These are phyloP conservation scores for Mythimna albipuncta DNA, from an alignment of 2,888 invertebrate genomes.

Conservation along the genomic window DNA sequence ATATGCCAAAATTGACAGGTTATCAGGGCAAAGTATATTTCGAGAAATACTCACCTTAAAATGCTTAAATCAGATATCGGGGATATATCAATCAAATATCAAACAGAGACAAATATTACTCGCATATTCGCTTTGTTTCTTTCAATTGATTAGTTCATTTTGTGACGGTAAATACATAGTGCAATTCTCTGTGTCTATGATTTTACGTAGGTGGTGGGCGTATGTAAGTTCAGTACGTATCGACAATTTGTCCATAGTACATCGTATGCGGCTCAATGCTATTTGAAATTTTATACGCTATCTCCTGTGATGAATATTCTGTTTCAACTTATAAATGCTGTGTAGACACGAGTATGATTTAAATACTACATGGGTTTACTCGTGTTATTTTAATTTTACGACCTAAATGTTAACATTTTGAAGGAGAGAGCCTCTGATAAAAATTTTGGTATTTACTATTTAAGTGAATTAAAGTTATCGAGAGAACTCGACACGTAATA, in stretches of 20 bases:
- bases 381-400: background rate
- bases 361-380: slow-evolving; percentile 18
- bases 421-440: too few species aligned
- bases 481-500: too few species aligned
- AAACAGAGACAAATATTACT: background rate
- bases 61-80: too few species aligned
- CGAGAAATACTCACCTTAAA: too few species aligned
- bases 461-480: background rate
- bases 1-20: too few species aligned
- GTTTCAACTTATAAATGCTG: slow-evolving; percentile 22
- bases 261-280: slow-evolving; percentile 9
- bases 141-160: background rate
- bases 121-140: background rate
- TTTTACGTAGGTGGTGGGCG: background rate
- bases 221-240: background rate
- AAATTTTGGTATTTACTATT: background rate
- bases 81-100: background rate
- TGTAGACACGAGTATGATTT: slow-evolving; percentile 11
- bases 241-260: slow-evolving; percentile 13
- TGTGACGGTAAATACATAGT: background rate
- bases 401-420: background rate
- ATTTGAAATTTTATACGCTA: slow-evolving; percentile 30
- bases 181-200: background rate
- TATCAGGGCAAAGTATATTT: too few species aligned
- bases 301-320: slow-evolving; percentile 41